Conservation (phyloP, 2,113 vertebrate species). For the Epinephelus moara region DNA sequence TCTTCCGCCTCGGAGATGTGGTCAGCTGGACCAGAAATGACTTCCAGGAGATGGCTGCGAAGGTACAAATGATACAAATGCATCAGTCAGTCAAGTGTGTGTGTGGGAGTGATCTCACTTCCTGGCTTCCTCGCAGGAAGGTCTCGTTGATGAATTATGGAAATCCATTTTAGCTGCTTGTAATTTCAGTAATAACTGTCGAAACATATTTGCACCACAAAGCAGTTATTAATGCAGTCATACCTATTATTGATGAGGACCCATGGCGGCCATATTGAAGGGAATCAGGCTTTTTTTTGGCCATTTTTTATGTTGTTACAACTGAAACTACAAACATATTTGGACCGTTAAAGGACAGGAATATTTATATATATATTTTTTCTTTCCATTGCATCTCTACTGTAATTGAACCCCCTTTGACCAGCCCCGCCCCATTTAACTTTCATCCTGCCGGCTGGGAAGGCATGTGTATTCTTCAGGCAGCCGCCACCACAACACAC, state of each 20-base stretch:
- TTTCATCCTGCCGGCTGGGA: too few relatives aligned
- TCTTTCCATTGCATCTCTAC: too few relatives aligned
- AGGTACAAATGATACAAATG: slow-evolving; percentile 79
- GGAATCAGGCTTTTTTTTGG: too few relatives aligned
- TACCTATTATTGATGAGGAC: background rate
- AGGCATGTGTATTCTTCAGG: too few relatives aligned
- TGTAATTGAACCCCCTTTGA: too few relatives aligned
- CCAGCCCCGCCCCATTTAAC: too few relatives aligned
- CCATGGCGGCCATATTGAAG: background rate
- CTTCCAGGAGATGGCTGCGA: slow-evolving; percentile 90
- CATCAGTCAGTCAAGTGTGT: background rate
- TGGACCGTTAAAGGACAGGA: too few relatives aligned
- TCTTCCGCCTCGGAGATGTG: slow-evolving; percentile 90
- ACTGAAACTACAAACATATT: too few relatives aligned
- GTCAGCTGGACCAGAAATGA: slow-evolving; percentile 85
- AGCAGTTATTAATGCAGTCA: background rate
- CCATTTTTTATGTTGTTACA: too few relatives aligned
- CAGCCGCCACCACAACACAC: too few relatives aligned
- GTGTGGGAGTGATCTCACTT: slow-evolving; percentile 6
- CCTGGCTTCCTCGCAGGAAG: background rate
- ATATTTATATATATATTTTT: too few relatives aligned
- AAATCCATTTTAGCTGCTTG: background rate
- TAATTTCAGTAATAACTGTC: background rate
- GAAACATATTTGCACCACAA: background rate
- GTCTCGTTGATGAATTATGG: background rate